These are phyloP conservation scores for Prosapia bicincta DNA, from an alignment of 2,888 invertebrate genomes.

Conservation along the genomic window DNA sequence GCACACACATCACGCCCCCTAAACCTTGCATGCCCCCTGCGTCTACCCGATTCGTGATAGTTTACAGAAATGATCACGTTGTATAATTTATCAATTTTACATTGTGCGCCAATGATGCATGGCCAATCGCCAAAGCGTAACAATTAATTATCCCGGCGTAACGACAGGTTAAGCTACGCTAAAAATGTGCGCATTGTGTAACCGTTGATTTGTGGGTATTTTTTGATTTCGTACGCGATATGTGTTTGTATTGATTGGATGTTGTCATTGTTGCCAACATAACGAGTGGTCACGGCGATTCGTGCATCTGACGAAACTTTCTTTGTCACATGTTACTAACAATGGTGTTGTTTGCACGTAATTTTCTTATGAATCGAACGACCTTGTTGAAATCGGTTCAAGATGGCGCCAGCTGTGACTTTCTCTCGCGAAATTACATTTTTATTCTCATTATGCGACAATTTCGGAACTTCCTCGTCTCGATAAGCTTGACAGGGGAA, in stretches of 20 bases:
- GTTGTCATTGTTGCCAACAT: background rate
- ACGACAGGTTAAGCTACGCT: background rate
- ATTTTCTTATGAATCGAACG: background rate
- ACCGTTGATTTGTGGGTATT: too few species aligned
- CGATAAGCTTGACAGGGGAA: too few species aligned
- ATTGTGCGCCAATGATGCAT: background rate
- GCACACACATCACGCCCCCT: background rate
- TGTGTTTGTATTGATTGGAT: background rate
- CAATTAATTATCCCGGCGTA: background rate
- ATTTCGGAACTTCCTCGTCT: background rate
- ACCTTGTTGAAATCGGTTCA: background rate
- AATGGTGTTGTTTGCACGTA: background rate
- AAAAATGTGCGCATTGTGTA: too few species aligned
- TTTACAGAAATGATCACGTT: background rate
- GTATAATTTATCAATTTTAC: background rate
- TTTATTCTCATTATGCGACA: background rate
- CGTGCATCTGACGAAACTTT: background rate
- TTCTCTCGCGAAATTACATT: background rate
- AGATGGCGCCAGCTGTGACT: background rate
- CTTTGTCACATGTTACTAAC: background rate
- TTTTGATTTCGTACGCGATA: background rate
- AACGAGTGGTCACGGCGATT: background rate
- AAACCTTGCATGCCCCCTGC: background rate
- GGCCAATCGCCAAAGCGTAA: background rate
- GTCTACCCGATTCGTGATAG: background rate